phyloP scores from a whole-genome alignment of 2,113 vertebrate species.

The Hypocryptadius cinnamomeus region DNA sequence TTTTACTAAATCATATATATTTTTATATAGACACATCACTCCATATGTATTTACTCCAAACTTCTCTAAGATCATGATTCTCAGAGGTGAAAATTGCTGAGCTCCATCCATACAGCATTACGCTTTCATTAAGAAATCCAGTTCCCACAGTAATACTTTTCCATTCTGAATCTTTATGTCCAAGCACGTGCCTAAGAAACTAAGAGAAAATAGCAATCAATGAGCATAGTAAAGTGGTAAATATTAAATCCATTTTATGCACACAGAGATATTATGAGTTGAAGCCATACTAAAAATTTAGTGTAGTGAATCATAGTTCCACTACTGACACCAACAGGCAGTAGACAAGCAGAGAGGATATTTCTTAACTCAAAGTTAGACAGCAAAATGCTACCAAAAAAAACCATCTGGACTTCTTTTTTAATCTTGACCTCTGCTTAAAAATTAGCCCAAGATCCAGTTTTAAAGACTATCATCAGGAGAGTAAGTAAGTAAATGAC shows the following conservation, averaged over 20 bases:
- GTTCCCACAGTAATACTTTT: not conserved
- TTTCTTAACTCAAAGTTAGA: not conserved
- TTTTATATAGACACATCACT: not conserved
- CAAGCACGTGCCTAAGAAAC: not conserved
- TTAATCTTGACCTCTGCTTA: not conserved
- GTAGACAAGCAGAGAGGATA: not conserved
- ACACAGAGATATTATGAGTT: not conserved
- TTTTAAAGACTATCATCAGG: not conserved
- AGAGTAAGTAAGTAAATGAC: not conserved
- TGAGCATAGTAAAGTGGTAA: not conserved
- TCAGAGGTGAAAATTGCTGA: not conserved
- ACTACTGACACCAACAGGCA: not conserved
- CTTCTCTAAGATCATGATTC: not conserved
- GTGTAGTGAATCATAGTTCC: not conserved
- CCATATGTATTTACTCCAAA: not conserved
- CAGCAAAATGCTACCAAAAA: not conserved
- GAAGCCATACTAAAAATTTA: not conserved
- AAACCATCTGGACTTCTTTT: not conserved
- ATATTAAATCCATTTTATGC: not conserved
- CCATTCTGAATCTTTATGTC: not conserved
- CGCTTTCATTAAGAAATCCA: not conserved
- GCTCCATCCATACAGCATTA: not conserved
- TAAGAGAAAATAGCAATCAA: not conserved
- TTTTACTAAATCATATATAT: not conserved
- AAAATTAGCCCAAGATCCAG: not conserved